Conservation (phyloP, 2,888 invertebrate genomes). For the Nomada lathburiana region DNA sequence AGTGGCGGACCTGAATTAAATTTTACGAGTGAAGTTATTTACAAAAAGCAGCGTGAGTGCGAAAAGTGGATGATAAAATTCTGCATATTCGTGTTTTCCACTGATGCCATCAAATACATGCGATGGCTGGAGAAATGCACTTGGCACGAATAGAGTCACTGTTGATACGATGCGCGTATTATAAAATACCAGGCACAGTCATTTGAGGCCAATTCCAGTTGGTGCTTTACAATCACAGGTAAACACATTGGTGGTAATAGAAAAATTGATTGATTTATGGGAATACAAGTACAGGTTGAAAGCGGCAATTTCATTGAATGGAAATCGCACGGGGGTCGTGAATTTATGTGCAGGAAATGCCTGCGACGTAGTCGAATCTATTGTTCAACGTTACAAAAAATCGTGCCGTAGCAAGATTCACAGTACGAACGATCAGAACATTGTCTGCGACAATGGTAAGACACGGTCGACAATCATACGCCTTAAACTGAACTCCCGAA, state of each 20-base stretch:
- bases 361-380: slow-evolving; percentile 1
- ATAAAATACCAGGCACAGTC: not conserved
- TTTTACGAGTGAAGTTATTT: not conserved
- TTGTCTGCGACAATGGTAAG: slow-evolving; percentile 1
- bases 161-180: no score
- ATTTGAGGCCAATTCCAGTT: not conserved
- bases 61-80: not conserved
- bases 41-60: not conserved
- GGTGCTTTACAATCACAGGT: not conserved
- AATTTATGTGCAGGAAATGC: slow-evolving; percentile 21
- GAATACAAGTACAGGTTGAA: not conserved
- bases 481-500: not conserved
- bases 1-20: no score
- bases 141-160: not conserved
- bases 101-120: not conserved
- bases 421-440: slow-evolving; percentile 2
- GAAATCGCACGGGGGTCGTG: slow-evolving; percentile 3
- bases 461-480: not conserved
- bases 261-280: slow-evolving; percentile 27
- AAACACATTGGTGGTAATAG: not conserved
- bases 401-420: slow-evolving; percentile 14
- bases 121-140: not conserved
- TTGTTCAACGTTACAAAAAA: slow-evolving; percentile 18
- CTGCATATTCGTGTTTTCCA: not conserved
- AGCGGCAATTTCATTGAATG: slow-evolving; percentile 36